Evolutionary conservation across 2,113 vertebrate species (phyloP).

Genomic region (Megaceryle torquata): DNA sequence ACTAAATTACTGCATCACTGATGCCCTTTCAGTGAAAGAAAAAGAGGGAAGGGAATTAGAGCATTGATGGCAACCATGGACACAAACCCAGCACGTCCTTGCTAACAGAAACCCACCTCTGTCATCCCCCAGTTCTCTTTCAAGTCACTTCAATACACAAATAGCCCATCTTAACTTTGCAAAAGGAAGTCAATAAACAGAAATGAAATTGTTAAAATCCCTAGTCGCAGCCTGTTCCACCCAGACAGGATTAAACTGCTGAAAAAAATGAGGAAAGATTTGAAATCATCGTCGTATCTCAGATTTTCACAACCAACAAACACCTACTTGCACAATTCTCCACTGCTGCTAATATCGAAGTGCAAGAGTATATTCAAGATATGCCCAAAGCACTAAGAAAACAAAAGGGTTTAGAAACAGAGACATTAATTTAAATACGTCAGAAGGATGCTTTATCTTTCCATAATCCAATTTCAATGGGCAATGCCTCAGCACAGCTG

Average conservation of each 20-base stretch:
- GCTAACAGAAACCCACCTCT: background rate
- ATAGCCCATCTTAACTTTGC: background rate
- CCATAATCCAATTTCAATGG: constrained; percentile 14
- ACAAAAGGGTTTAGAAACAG: background rate
- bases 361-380: background rate
- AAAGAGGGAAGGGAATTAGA: background rate
- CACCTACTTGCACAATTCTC: background rate
- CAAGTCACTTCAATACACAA: background rate
- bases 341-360: background rate
- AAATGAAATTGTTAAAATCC: background rate
- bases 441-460: constrained; percentile 14
- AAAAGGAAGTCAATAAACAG: background rate
- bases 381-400: background rate
- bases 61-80: background rate
- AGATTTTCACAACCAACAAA: background rate
- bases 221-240: background rate
- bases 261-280: background rate
- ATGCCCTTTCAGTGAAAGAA: background rate
- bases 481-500: background rate
- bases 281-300: background rate
- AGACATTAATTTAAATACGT: background rate
- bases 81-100: background rate
- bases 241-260: background rate
- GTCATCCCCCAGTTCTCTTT: background rate
- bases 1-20: background rate